These are phyloP conservation scores for Hedychridium roseum DNA, from an alignment of 2,888 invertebrate species.

Conservation along the genomic window DNA sequence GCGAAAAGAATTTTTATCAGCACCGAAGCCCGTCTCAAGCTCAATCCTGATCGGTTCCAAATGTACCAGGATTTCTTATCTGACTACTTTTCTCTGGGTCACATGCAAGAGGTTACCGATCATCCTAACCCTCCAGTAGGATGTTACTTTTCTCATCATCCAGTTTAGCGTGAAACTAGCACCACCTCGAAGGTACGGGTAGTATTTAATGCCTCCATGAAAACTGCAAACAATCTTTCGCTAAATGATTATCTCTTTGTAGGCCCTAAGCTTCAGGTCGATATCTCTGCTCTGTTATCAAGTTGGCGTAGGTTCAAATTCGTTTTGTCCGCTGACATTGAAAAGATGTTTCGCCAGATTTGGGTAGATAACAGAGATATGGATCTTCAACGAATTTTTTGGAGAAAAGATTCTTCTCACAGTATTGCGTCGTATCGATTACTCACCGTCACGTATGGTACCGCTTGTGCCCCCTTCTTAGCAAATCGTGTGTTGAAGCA, in stretches of 20 bases:
- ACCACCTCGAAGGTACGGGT: conserved; percentile 39
- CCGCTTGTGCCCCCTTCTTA: conserved; percentile 12
- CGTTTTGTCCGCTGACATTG: conserved; percentile 36
- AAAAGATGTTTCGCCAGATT: too few species aligned
- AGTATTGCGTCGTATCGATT: conserved; percentile 11
- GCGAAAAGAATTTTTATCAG: conserved; percentile 2
- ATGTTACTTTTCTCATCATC: conserved; percentile 38
- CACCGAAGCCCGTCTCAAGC: background rate
- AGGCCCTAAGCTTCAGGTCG: conserved; percentile 30
- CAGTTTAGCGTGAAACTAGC: conserved; percentile 27
- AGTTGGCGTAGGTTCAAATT: conserved; percentile 14
- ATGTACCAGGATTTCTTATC: conserved; percentile 6
- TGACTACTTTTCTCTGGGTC: conserved; percentile 11
- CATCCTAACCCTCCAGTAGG: background rate
- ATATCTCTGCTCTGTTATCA: conserved; percentile 7
- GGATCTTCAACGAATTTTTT: conserved; percentile 39
- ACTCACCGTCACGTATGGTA: conserved; percentile 14
- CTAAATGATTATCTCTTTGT: conserved; percentile 33
- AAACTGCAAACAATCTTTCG: conserved; percentile 20
- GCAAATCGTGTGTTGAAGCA: conserved; percentile 7
- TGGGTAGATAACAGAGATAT: conserved; percentile 17
- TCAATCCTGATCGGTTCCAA: background rate
- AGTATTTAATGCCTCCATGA: conserved; percentile 42
- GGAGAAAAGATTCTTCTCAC: conserved; percentile 18
- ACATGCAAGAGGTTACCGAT: conserved; percentile 2